phyloP scores from a whole-genome alignment of 2,888 invertebrate genomes.

The Trissoscelio sp. region DNA sequence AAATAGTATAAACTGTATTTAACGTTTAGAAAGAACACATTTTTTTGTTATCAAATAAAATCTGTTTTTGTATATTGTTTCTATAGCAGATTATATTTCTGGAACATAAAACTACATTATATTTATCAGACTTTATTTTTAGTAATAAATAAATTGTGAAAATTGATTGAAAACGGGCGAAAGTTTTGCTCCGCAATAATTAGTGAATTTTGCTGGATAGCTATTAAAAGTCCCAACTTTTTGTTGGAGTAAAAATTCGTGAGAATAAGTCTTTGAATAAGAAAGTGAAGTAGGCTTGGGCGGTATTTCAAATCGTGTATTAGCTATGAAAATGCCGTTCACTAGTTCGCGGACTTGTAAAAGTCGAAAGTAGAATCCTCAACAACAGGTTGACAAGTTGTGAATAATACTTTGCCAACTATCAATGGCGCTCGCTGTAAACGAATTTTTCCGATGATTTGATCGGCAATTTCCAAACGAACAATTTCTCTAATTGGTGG shows the following conservation, averaged over 20 bases:
- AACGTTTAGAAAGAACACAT: no score
- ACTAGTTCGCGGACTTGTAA: neutral
- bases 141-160: no score
- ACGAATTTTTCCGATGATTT: slow-evolving; percentile 1
- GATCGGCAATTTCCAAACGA: slow-evolving; percentile 34
- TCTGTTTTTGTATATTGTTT: no score
- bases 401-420: slow-evolving; percentile 45
- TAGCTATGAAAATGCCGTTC: slow-evolving; percentile 36
- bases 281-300: slow-evolving; percentile 47
- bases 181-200: slow-evolving; percentile 50
- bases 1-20: no score
- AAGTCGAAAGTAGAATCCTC: slow-evolving; percentile 30
- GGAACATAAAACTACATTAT: no score
- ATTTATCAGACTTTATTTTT: no score
- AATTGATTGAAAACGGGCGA: no score
- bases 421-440: slow-evolving; percentile 30
- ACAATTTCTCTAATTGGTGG: slow-evolving; percentile 50
- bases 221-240: slow-evolving; percentile 39
- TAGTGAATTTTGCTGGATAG: slow-evolving; percentile 43
- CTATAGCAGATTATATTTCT: no score
- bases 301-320: slow-evolving; percentile 51
- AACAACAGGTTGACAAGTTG: slow-evolving; percentile 63
- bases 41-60: no score
- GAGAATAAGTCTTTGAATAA: slow-evolving; percentile 58
- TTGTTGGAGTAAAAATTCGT: slow-evolving; percentile 21